Conservation (phyloP, 2,113 vertebrate species). For the Martes martes region DNA sequence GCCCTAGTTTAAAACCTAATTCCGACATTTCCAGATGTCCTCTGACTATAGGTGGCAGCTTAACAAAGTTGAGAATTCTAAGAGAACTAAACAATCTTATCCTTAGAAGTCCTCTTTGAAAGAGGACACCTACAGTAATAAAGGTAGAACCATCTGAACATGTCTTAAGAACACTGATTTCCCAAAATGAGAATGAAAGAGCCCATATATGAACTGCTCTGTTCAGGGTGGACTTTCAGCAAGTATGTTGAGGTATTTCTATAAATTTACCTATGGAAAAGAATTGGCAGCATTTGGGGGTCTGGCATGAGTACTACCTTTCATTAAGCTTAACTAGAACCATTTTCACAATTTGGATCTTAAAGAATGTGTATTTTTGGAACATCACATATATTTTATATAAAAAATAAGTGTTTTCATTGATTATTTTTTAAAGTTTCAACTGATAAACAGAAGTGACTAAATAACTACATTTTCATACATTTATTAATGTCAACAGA, state of each 20-base stretch:
- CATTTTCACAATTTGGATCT: constrained; percentile 33
- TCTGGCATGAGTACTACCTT: constrained; percentile 72
- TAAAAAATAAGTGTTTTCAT: constrained; percentile 16
- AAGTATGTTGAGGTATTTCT: constrained; percentile 55
- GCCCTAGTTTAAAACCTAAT: constrained; percentile 18
- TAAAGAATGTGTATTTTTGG: background rate
- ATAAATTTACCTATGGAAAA: constrained; percentile 73
- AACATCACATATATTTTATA: constrained; percentile 1
- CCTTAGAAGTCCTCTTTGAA: constrained; percentile 30
- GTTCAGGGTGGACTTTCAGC: background rate
- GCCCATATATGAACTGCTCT: background rate
- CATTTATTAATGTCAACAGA: constrained; percentile 27
- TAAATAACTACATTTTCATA: constrained; percentile 20
- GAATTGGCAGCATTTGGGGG: constrained; percentile 73
- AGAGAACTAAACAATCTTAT: constrained; percentile 2
- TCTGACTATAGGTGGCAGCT: background rate
- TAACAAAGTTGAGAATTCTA: constrained; percentile 37
- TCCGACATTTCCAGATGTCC: background rate
- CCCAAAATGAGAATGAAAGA: constrained; percentile 50
- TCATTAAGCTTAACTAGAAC: constrained; percentile 58
- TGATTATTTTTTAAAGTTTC: constrained; percentile 13
- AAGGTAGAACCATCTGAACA: constrained; percentile 23
- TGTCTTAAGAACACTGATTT: constrained; percentile 40
- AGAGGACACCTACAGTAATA: constrained; percentile 28
- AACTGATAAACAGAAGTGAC: background rate